A percentile compares a stretch with the other conserved stretches of the same genome.
phyloP scores from a whole-genome alignment of 92 coral and sea anemone species.

The Blastomussa wellsi region DNA sequence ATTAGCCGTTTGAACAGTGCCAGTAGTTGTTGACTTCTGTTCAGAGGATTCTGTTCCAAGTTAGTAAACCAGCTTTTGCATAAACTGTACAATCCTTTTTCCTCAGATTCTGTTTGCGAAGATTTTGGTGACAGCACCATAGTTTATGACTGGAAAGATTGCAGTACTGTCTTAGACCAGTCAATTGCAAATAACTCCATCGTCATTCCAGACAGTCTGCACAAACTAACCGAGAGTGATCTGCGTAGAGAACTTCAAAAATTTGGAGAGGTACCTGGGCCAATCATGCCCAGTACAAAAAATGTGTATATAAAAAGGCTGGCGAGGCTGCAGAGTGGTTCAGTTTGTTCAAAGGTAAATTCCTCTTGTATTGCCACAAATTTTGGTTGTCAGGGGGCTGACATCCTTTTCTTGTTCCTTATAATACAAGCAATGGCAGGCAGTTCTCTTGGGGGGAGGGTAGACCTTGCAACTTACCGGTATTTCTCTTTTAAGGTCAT shows the following conservation, averaged over 20 bases:
- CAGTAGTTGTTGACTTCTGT: too few species aligned
- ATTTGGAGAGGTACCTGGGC: slow-evolving; percentile 82
- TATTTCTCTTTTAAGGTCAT: too few species aligned
- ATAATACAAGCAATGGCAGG: too few species aligned
- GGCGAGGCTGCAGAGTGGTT: slow-evolving; percentile 65
- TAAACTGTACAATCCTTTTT: background rate
- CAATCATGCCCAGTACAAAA: slow-evolving; percentile 73
- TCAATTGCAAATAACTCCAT: slow-evolving; percentile 48
- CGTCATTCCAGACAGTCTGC: slow-evolving; percentile 49
- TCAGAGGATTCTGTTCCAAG: too few species aligned
- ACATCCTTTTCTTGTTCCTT: too few species aligned
- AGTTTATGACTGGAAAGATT: slow-evolving; percentile 91
- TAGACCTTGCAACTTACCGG: too few species aligned
- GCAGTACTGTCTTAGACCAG: slow-evolving; percentile 47
- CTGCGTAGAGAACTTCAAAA: slow-evolving; percentile 42
- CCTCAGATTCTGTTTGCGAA: slow-evolving; percentile 11
- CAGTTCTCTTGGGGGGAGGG: too few species aligned
- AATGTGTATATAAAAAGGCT: slow-evolving; percentile 67
- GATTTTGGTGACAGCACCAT: slow-evolving; percentile 60
- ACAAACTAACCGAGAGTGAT: slow-evolving; percentile 36
- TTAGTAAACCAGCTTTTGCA: background rate
- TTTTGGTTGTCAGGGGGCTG: too few species aligned
- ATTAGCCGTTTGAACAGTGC: too few species aligned
- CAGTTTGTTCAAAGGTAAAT: slow-evolving; percentile 20
- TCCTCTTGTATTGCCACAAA: background rate